These are phyloP conservation scores for Oeneis ivallda DNA, from an alignment of 2,888 invertebrate species.

Conservation along the genomic window DNA sequence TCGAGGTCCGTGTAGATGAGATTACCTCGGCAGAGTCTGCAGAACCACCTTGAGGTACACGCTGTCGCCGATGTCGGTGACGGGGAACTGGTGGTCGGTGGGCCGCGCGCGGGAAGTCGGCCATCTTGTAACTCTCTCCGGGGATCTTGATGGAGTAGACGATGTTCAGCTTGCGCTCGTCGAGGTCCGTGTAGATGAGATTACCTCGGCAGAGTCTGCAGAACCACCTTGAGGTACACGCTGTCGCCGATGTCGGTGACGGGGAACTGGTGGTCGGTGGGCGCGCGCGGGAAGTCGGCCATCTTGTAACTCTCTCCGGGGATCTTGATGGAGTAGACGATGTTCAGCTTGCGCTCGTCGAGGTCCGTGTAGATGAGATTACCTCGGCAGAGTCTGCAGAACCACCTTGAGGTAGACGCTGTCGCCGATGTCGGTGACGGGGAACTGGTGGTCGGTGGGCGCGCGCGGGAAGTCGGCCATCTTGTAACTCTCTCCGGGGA, in stretches of 20 bases:
- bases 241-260: slow-evolving; percentile 85
- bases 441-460: slow-evolving; percentile 87
- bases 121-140: slow-evolving; percentile 81
- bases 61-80: slow-evolving; percentile 85
- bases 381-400: slow-evolving; percentile 87
- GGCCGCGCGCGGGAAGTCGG: slow-evolving; percentile 81
- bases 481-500: slow-evolving; percentile 83
- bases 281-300: slow-evolving; percentile 79
- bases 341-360: slow-evolving; percentile 70
- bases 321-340: slow-evolving; percentile 86
- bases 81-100: slow-evolving; percentile 87
- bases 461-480: slow-evolving; percentile 78
- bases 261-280: slow-evolving; percentile 87
- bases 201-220: slow-evolving; percentile 87
- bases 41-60: slow-evolving; percentile 83
- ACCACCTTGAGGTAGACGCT: slow-evolving; percentile 83
- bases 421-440: slow-evolving; percentile 85
- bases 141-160: slow-evolving; percentile 87
- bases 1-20: slow-evolving; percentile 57
- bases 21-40: slow-evolving; percentile 86
- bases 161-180: slow-evolving; percentile 75
- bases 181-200: slow-evolving; percentile 54
- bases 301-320: slow-evolving; percentile 83
- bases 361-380: slow-evolving; percentile 52
- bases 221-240: slow-evolving; percentile 81